Percentiles rank a stretch among this genome's conserved stretches.
Conservation (phyloP, 2,888 invertebrate species). For the Sinohyriopsis cumingii region DNA sequence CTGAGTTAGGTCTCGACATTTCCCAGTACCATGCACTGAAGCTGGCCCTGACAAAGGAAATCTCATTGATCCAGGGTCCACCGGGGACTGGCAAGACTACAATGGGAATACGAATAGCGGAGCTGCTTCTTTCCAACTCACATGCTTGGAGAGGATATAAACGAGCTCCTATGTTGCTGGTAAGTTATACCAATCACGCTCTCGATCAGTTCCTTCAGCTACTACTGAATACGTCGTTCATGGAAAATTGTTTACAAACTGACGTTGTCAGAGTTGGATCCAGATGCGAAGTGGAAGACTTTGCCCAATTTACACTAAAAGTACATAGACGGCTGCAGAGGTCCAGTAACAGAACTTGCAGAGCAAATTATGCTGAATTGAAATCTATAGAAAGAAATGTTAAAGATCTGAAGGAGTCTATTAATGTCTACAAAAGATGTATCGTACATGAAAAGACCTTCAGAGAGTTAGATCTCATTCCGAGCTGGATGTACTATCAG, state of each 20-base stretch:
- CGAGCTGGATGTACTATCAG: too few relatives aligned
- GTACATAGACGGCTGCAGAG: neutral
- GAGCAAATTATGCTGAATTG: too few relatives aligned
- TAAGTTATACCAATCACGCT: slow-evolving; percentile 90
- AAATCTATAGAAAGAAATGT: too few relatives aligned
- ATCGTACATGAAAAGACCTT: too few relatives aligned
- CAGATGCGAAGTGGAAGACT: neutral
- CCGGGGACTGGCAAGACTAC: slow-evolving; percentile 55
- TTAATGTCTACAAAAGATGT: too few relatives aligned
- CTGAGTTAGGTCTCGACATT: slow-evolving; percentile 41
- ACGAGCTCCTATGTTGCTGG: slow-evolving; percentile 79
- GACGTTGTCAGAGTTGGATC: slow-evolving; percentile 5
- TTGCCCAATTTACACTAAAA: neutral
- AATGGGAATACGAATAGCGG: slow-evolving; percentile 53
- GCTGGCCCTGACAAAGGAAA: slow-evolving; percentile 41
- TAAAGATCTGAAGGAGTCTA: too few relatives aligned
- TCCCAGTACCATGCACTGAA: slow-evolving; percentile 50
- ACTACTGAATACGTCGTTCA: slow-evolving; percentile 17
- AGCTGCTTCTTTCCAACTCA: slow-evolving; percentile 78
- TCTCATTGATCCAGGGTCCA: slow-evolving; percentile 54
- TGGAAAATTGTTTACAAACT: neutral
- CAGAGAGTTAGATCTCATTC: too few relatives aligned
- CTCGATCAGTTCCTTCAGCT: slow-evolving; percentile 88
- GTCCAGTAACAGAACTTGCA: too few relatives aligned
- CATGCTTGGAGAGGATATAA: slow-evolving; percentile 9